These are phyloP conservation scores for Myioborus melanocephalus DNA, from an alignment of 2,797 vertebrate species.

Conservation along the genomic window DNA sequence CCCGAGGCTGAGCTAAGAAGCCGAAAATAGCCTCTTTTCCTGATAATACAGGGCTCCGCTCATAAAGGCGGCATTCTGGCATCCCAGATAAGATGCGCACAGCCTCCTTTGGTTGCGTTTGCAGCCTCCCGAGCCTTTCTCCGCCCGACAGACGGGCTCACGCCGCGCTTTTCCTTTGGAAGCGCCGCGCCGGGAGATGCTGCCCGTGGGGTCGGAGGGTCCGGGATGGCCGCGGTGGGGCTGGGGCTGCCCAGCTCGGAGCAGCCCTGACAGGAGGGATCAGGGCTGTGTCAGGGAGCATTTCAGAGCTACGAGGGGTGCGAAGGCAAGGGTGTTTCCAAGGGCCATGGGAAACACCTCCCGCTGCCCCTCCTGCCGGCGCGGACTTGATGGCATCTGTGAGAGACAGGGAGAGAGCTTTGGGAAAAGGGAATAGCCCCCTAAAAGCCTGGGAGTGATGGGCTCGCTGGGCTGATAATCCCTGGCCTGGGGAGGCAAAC, in stretches of 20 bases:
- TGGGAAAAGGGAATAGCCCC: background rate
- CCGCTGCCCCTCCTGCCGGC: background rate
- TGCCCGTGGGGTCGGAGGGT: fast-evolving
- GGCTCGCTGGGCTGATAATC: background rate
- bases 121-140: background rate
- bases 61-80: background rate
- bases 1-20: conserved; percentile 29
- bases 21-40: conserved; percentile 46
- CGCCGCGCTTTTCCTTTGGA: background rate
- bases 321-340: background rate
- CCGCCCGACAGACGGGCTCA: background rate
- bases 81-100: conserved; percentile 40
- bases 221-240: fast-evolving
- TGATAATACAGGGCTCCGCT: conserved; percentile 13
- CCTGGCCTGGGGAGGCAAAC: background rate
- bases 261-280: fast-evolving
- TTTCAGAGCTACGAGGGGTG: background rate
- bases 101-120: background rate
- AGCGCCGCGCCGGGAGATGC: background rate
- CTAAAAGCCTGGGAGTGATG: background rate
- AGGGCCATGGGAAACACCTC: background rate
- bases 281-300: fast-evolving
- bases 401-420: background rate
- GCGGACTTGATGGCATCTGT: background rate
- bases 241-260: background rate